phyloP scores from a whole-genome alignment of 2,113 vertebrate genomes.

The Puma concolor region DNA sequence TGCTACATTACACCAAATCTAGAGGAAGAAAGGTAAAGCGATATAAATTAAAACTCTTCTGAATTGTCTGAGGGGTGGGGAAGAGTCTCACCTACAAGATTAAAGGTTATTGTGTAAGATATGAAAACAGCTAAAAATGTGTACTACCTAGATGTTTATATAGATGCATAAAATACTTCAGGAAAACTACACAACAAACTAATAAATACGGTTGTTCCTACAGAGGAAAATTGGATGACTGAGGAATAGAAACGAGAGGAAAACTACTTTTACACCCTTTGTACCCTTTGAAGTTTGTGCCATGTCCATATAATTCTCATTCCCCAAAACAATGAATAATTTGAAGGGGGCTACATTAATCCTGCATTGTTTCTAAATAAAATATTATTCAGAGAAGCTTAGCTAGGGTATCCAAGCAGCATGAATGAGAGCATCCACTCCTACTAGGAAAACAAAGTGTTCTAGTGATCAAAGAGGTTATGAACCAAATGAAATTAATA shows the following conservation, averaged over 20 bases:
- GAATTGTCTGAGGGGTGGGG: not conserved
- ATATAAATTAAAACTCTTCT: not conserved
- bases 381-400: not conserved
- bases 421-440: not conserved
- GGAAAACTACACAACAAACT: not conserved
- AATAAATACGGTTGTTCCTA: not conserved
- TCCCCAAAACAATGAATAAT: not conserved
- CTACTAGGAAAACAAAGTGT: not conserved
- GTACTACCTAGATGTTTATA: not conserved
- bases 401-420: not conserved
- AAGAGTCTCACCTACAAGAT: not conserved
- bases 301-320: not conserved
- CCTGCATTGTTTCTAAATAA: not conserved
- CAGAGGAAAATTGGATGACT: not conserved
- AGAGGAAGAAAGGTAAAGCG: not conserved
- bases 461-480: not conserved
- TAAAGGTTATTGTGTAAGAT: not conserved
- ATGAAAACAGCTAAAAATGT: not conserved
- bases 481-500: not conserved
- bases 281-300: not conserved
- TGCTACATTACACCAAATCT: not conserved
- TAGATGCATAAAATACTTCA: not conserved
- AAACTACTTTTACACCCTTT: not conserved
- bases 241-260: not conserved
- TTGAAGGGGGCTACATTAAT: not conserved